Conservation (phyloP, 1,140 invertebrate genomes). For the Drosophila lacertosa region DNA sequence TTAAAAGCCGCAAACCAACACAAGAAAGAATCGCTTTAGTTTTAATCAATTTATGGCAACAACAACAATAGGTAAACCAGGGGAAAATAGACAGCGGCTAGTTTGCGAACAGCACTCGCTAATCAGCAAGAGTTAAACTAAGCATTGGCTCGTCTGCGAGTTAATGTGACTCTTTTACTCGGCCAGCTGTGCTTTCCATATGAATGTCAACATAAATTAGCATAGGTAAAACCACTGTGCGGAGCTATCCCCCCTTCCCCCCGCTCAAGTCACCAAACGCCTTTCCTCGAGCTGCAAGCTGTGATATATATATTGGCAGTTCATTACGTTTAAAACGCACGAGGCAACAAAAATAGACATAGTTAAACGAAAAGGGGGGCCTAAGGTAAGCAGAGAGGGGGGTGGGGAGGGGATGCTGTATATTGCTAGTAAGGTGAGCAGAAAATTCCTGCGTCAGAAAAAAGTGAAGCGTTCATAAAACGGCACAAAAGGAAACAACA, state of each 20-base stretch:
- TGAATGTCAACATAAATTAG: slow-evolving; percentile 30
- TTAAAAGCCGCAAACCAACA: background rate
- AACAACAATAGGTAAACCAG: background rate
- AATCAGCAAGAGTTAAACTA: background rate
- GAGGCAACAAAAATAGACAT: slow-evolving; percentile 24
- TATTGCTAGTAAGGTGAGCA: slow-evolving; percentile 33
- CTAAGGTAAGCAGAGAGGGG: background rate
- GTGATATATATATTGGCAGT: slow-evolving; percentile 36
- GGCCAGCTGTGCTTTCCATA: slow-evolving; percentile 1
- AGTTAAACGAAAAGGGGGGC: background rate
- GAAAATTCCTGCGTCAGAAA: slow-evolving; percentile 67
- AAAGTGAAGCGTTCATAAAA: slow-evolving; percentile 79
- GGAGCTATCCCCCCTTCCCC: background rate
- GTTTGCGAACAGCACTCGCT: background rate
- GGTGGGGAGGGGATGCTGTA: background rate
- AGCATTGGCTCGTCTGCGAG: slow-evolving; percentile 2
- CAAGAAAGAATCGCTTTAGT: background rate
- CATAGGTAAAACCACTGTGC: slow-evolving; percentile 14
- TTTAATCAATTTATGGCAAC: background rate
- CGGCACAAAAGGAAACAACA: slow-evolving; percentile 74
- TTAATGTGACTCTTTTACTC: background rate
- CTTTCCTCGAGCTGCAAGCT: no score
- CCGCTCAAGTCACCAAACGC: no score
- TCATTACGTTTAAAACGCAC: slow-evolving; percentile 31
- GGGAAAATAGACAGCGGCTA: background rate